Percentiles rank a stretch among this genome's conserved stretches.
phyloP scores from a whole-genome alignment of 2,797 vertebrate species.

The Anguilla anguilla region DNA sequence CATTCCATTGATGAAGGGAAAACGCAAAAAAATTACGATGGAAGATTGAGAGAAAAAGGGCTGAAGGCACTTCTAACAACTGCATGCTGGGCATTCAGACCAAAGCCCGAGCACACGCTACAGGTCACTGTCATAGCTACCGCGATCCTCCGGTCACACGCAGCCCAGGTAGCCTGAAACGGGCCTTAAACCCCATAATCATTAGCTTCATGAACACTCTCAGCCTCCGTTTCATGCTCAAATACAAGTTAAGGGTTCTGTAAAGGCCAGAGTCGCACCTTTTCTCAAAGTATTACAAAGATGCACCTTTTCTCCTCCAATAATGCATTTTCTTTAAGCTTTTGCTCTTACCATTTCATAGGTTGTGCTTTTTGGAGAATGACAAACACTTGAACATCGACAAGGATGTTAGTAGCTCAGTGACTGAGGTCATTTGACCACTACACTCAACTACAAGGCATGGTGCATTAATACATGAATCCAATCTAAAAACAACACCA shows the following conservation, averaged over 20 bases:
- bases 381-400: background rate
- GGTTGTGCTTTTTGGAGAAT: background rate
- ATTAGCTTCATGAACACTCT: background rate
- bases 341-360: background rate
- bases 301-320: background rate
- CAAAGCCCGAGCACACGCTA: constrained; percentile 27
- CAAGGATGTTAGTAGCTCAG: background rate
- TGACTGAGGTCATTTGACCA: background rate
- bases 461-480: background rate
- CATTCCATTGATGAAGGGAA: background rate
- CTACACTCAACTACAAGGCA: background rate
- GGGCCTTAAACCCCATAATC: constrained; percentile 32
- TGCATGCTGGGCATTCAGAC: constrained; percentile 46
- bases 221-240: background rate
- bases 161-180: constrained; percentile 62
- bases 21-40: background rate
- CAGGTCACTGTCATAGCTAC: constrained; percentile 42
- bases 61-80: constrained; percentile 67
- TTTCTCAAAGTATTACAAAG: constrained; percentile 11
- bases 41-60: constrained; percentile 38
- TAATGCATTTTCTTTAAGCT: background rate
- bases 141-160: constrained; percentile 54
- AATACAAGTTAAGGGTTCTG: background rate
- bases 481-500: constrained; percentile 32
- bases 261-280: background rate